phyloP scores from a whole-genome alignment of 1,140 invertebrate species.

The Drosophila ambigua region DNA sequence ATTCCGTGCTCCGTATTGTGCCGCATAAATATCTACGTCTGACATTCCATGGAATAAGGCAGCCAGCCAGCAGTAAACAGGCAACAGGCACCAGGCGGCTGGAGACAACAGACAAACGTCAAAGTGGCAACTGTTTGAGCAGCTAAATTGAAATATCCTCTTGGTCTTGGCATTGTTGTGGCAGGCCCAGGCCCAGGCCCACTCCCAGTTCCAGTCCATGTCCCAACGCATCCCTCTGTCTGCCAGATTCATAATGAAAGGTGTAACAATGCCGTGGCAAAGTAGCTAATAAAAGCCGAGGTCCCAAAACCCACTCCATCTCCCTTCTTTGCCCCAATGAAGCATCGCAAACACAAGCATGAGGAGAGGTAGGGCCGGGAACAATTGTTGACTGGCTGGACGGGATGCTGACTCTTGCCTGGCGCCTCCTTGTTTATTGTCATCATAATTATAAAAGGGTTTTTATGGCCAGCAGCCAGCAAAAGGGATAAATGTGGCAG shows the following conservation, averaged over 20 bases:
- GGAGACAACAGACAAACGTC: constrained; percentile 67
- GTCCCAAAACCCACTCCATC: constrained; percentile 29
- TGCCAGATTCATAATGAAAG: constrained; percentile 72
- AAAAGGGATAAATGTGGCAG: constrained; percentile 70
- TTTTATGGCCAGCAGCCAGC: constrained; percentile 57
- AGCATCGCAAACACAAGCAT: constrained; percentile 30
- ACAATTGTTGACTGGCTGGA: constrained; percentile 48
- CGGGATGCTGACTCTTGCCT: constrained; percentile 18
- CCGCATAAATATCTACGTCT: constrained; percentile 78
- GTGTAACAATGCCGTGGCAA: constrained; percentile 76
- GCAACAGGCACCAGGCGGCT: constrained; percentile 41
- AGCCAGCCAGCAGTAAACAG: constrained; percentile 1
- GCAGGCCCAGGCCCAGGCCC: constrained; percentile 32
- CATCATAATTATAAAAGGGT: constrained; percentile 81
- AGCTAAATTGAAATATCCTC: constrained; percentile 82
- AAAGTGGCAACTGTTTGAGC: constrained; percentile 79
- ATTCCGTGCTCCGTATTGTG: constrained; percentile 40
- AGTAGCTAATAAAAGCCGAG: constrained; percentile 76
- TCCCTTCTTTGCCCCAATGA: background rate
- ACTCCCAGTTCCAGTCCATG: background rate
- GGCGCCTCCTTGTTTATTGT: constrained; percentile 71
- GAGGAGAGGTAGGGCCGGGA: constrained; percentile 28
- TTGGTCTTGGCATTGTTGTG: constrained; percentile 72
- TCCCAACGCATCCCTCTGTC: constrained; percentile 8
- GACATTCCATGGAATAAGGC: constrained; percentile 48